These are phyloP conservation scores for Diplolepis rosae DNA, from an alignment of 2,888 invertebrate genomes.

Conservation along the genomic window DNA sequence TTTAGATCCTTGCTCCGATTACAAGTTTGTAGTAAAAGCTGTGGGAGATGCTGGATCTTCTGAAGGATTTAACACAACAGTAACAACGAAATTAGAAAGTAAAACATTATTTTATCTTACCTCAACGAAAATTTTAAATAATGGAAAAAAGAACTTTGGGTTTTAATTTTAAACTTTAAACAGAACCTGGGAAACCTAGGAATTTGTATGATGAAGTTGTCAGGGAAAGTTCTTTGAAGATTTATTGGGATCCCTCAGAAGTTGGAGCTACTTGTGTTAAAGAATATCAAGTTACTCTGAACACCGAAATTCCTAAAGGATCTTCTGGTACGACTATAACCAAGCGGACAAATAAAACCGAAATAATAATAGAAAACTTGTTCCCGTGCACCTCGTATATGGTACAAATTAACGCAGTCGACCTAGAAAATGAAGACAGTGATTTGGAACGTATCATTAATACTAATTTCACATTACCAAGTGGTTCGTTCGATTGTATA, in stretches of 20 bases:
- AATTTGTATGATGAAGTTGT: conserved; percentile 42
- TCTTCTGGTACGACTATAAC: not conserved
- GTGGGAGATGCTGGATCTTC: conserved; percentile 31
- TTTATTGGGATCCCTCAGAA: conserved; percentile 58
- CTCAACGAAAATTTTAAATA: too few species aligned
- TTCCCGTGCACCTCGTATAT: conserved; percentile 56
- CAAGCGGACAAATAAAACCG: conserved; percentile 38
- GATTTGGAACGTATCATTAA: conserved; percentile 32
- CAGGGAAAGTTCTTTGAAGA: conserved; percentile 46
- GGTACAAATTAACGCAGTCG: conserved; percentile 54
- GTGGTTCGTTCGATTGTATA: conserved; percentile 35
- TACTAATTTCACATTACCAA: conserved; percentile 36
- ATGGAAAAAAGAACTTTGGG: not conserved
- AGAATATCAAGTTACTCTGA: conserved; percentile 54
- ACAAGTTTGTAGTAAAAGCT: conserved; percentile 50
- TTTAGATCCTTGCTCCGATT: conserved; percentile 52
- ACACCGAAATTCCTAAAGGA: conserved; percentile 31
- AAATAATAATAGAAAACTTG: conserved; percentile 48
- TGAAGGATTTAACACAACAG: conserved; percentile 39
- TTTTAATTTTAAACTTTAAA: not conserved
- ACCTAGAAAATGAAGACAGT: conserved; percentile 46
- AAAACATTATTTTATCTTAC: conserved; percentile 9
- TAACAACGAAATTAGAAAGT: conserved; percentile 58
- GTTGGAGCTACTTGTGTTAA: conserved; percentile 55
- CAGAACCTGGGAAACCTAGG: conserved; percentile 54